Percentiles rank a stretch among this genome's conserved stretches.
Conservation (phyloP, 35 echinoderm and acorn worm genomes). For the Holothuria glaberrima region DNA sequence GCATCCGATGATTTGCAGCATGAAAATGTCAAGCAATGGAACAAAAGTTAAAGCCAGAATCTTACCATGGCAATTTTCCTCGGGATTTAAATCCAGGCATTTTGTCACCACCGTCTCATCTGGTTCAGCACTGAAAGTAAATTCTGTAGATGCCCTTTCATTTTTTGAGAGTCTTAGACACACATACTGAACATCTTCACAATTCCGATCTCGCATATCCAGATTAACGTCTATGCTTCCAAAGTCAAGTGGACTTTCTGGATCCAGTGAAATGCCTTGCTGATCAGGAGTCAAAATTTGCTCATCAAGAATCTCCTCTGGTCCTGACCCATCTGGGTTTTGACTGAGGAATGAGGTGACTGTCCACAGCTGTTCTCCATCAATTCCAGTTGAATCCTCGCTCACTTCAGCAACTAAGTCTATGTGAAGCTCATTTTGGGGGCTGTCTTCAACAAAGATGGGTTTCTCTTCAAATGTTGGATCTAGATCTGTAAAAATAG, state of each 20-base stretch:
- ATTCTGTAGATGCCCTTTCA: slow-evolving; percentile 65
- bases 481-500: slow-evolving; percentile 61
- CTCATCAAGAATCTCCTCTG: slow-evolving; percentile 38
- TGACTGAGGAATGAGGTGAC: slow-evolving; percentile 69
- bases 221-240: slow-evolving; percentile 59
- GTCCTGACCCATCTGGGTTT: slow-evolving; percentile 61
- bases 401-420: slow-evolving; percentile 49
- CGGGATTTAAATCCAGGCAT: slow-evolving; percentile 65
- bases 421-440: slow-evolving; percentile 59
- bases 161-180: slow-evolving; percentile 78
- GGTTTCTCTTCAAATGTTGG: slow-evolving; percentile 54
- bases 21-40: not conserved
- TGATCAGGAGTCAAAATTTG: slow-evolving; percentile 67
- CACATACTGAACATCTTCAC: slow-evolving; percentile 69
- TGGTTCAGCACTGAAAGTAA: slow-evolving; percentile 70
- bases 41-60: not conserved
- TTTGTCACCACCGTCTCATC: slow-evolving; percentile 66
- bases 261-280: slow-evolving; percentile 48
- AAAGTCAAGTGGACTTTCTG: slow-evolving; percentile 67
- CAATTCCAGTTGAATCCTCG: slow-evolving; percentile 56
- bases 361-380: slow-evolving; percentile 80
- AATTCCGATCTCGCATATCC: slow-evolving; percentile 69
- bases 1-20: too few species aligned
- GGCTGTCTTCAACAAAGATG: slow-evolving; percentile 62
- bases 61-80: slow-evolving; percentile 83